Percentiles rank a stretch among this genome's conserved stretches.
Evolutionary conservation across 2,888 invertebrate species (phyloP).

Genomic region (Phaonia tiefii): DNA sequence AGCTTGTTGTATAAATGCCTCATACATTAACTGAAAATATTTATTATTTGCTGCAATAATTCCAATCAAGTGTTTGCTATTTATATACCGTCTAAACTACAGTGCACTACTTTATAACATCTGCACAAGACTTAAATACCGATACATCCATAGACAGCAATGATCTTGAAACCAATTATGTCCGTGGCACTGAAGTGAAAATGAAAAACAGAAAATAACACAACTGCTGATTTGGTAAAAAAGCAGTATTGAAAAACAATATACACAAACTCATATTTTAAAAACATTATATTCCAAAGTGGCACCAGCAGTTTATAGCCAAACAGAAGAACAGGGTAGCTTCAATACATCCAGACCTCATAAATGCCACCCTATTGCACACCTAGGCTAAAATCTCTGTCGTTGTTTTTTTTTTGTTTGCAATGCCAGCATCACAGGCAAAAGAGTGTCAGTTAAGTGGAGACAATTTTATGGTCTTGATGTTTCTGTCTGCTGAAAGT

Average conservation of each 20-base stretch:
- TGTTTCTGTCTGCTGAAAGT: conserved; percentile 53
- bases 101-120: conserved; percentile 36
- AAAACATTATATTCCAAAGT: conserved; percentile 14
- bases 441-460: conserved; percentile 13
- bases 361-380: not conserved
- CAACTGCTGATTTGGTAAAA: conserved; percentile 9
- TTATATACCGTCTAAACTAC: too few species aligned
- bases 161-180: conserved; percentile 64
- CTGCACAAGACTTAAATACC: conserved; percentile 42
- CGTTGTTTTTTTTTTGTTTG: not conserved
- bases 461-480: conserved; percentile 18
- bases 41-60: too few species aligned
- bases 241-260: not conserved
- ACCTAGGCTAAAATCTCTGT: conserved; percentile 21
- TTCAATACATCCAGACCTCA: not conserved
- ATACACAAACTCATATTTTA: conserved; percentile 23
- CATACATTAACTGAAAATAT: too few species aligned
- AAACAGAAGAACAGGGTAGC: not conserved
- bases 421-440: not conserved
- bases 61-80: too few species aligned
- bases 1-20: too few species aligned
- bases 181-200: conserved; percentile 33
- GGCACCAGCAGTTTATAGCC: conserved; percentile 13
- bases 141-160: conserved; percentile 37
- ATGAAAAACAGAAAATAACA: conserved; percentile 16